These are phyloP conservation scores for Didymodactylos carnosus DNA, from an alignment of 2,888 invertebrate genomes.

Conservation along the genomic window DNA sequence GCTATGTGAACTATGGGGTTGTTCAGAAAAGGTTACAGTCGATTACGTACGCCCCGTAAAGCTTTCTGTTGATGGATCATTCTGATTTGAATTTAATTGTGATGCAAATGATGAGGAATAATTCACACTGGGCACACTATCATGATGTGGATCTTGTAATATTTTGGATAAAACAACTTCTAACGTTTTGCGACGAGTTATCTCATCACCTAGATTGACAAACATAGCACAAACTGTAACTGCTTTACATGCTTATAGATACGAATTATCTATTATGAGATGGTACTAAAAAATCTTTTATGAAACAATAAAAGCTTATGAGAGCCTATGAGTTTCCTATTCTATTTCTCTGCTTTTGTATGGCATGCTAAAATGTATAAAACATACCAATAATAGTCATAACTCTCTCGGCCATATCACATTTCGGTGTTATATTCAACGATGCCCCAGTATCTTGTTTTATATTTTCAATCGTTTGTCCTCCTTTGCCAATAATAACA, in stretches of 20 bases:
- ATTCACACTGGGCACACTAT: slow-evolving; percentile 80
- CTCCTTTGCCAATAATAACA: slow-evolving; percentile 35
- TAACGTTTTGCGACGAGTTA: slow-evolving; percentile 27
- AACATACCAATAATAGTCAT: slow-evolving; percentile 25
- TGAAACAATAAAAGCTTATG: too few species aligned
- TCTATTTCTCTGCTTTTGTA: too few species aligned
- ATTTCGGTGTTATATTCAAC: slow-evolving; percentile 34
- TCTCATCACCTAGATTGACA: slow-evolving; percentile 30
- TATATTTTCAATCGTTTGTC: slow-evolving; percentile 33
- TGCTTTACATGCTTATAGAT: not conserved
- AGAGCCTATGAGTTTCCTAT: too few species aligned
- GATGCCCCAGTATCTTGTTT: slow-evolving; percentile 35
- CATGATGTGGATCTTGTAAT: slow-evolving; percentile 86
- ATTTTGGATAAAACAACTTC: slow-evolving; percentile 81
- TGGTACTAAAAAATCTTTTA: too few species aligned
- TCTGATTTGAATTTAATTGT: too few species aligned
- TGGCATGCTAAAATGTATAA: too few species aligned
- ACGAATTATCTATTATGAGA: too few species aligned
- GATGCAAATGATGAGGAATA: too few species aligned
- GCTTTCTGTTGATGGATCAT: too few species aligned
- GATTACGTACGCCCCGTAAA: too few species aligned
- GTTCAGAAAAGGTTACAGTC: too few species aligned
- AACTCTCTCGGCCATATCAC: slow-evolving; percentile 33
- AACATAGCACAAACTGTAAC: slow-evolving; percentile 4
- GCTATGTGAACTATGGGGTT: too few species aligned